phyloP scores from a whole-genome alignment of 2,113 vertebrate genomes.

The Nansenia antarctica region DNA sequence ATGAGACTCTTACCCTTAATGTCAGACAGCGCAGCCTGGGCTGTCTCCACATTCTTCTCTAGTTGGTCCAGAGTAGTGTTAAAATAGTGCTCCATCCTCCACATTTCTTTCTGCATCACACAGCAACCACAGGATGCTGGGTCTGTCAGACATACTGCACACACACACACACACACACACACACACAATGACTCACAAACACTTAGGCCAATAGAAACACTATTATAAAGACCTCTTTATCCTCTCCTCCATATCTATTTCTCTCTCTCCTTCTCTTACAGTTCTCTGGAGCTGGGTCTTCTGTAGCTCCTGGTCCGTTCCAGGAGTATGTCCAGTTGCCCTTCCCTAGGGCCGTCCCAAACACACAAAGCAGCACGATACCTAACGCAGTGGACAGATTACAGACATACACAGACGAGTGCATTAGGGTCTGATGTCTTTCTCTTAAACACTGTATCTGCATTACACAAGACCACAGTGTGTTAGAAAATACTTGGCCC shows the following conservation, averaged over 20 bases:
- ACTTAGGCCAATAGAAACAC: not conserved
- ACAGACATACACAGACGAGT: not conserved
- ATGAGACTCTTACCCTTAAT: not conserved
- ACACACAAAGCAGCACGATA: not conserved
- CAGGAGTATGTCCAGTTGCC: not conserved
- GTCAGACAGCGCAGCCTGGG: not conserved
- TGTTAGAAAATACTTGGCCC: too few species aligned
- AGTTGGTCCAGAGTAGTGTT: not conserved
- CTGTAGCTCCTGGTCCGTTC: not conserved
- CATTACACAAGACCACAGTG: too few species aligned
- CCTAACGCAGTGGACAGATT: not conserved
- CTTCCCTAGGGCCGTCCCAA: not conserved
- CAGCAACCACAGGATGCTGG: not conserved
- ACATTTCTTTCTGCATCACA: not conserved
- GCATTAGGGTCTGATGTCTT: too few species aligned
- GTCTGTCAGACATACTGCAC: too few species aligned
- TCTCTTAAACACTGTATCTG: too few species aligned
- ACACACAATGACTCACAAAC: not conserved
- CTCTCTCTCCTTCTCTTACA: not conserved
- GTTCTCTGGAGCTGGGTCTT: not conserved
- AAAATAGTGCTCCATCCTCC: not conserved
- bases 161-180: not conserved
- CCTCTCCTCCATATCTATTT: not conserved
- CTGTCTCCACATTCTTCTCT: not conserved
- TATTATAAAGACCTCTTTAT: not conserved